A percentile compares a stretch with the other conserved stretches of the same genome.
phyloP scores from a whole-genome alignment of 2,113 vertebrate species.

The Myiozetetes cayanensis region DNA sequence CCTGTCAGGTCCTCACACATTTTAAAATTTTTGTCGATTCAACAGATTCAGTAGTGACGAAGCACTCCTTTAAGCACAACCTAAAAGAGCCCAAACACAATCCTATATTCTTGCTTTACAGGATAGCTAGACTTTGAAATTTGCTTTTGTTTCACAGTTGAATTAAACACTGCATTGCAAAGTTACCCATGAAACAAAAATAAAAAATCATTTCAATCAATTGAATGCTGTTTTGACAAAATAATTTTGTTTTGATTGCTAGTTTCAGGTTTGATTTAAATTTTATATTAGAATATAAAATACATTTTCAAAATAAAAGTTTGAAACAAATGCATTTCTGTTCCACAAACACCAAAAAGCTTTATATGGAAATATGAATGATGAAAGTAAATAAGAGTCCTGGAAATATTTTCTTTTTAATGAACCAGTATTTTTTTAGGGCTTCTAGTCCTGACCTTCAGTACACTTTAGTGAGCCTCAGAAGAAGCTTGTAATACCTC shows the following conservation, averaged over 20 bases:
- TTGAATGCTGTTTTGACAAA: constrained; percentile 56
- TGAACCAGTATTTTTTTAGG: neutral
- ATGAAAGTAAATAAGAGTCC: neutral
- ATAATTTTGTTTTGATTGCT: constrained; percentile 62
- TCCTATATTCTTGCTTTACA: neutral
- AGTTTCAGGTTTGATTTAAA: constrained; percentile 40
- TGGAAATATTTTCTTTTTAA: neutral
- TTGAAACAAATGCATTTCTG: constrained; percentile 30
- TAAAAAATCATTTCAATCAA: constrained; percentile 36
- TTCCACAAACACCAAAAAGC: neutral
- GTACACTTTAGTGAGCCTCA: neutral
- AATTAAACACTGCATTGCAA: constrained; percentile 15
- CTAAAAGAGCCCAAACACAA: neutral
- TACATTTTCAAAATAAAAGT: constrained; percentile 37
- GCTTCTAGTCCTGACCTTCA: neutral
- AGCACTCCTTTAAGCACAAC: neutral
- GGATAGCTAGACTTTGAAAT: neutral
- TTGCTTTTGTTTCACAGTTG: constrained; percentile 31
- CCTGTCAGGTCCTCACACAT: neutral
- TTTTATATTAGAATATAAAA: constrained; percentile 23
- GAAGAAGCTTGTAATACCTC: neutral
- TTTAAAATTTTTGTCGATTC: neutral
- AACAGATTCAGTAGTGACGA: neutral
- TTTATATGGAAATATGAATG: neutral
- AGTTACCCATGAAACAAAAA: constrained; percentile 46